Evolutionary conservation across 2,888 invertebrate species (phyloP).

Genomic region (Chelonus formosanus): DNA sequence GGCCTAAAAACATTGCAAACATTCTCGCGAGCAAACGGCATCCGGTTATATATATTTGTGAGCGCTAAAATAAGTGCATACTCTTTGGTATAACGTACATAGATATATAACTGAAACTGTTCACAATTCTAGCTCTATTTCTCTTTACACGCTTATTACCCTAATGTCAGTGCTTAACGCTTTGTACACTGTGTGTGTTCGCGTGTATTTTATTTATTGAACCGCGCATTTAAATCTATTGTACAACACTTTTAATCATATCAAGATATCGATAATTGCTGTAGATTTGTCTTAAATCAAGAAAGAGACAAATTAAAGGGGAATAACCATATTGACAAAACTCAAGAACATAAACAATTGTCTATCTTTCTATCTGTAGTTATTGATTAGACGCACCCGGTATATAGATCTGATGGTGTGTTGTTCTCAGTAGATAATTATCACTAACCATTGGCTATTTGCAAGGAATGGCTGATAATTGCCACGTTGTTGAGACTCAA

Average conservation of each 20-base stretch:
- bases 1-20: slow-evolving; percentile 26
- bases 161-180: slow-evolving; percentile 64
- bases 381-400: slow-evolving; percentile 37
- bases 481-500: slow-evolving; percentile 62
- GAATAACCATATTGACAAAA: slow-evolving; percentile 11
- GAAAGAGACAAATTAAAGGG: too few species aligned
- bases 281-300: too few species aligned
- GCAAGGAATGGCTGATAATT: slow-evolving; percentile 66
- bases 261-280: too few species aligned
- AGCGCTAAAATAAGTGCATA: slow-evolving; percentile 45
- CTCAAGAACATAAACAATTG: slow-evolving; percentile 10
- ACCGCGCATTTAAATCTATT: slow-evolving; percentile 7
- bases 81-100: slow-evolving; percentile 13
- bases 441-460: slow-evolving; percentile 66
- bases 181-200: slow-evolving; percentile 55
- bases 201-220: slow-evolving; percentile 35
- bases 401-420: slow-evolving; percentile 52
- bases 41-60: slow-evolving; percentile 32
- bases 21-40: slow-evolving; percentile 30
- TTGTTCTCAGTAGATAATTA: slow-evolving; percentile 64
- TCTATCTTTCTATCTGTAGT: slow-evolving; percentile 18
- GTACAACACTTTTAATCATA: too few species aligned
- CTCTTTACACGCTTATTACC: slow-evolving; percentile 63
- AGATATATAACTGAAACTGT: slow-evolving; percentile 3
- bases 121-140: slow-evolving; percentile 23